These are phyloP conservation scores for Planococcus citri DNA, from an alignment of 1,140 invertebrate genomes.

Conservation along the genomic window DNA sequence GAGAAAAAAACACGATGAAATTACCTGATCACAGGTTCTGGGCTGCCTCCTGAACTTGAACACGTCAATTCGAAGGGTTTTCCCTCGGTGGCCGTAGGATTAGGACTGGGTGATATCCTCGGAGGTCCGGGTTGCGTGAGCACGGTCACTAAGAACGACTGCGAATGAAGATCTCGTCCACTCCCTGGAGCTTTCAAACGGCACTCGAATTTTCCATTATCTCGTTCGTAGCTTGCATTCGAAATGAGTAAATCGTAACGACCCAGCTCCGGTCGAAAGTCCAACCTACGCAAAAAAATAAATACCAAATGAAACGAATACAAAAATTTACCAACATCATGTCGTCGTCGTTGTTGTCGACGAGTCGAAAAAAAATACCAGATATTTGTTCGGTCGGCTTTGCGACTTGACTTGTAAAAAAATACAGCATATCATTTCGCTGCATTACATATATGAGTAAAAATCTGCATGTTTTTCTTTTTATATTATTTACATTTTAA, in stretches of 20 bases:
- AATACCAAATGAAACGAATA: background rate
- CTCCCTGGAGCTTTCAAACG: slow-evolving; percentile 70
- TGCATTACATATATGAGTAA: too few species aligned
- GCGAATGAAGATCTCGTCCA: slow-evolving; percentile 66
- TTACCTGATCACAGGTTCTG: slow-evolving; percentile 68
- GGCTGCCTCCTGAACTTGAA: slow-evolving; percentile 72
- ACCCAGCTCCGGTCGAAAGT: slow-evolving; percentile 60
- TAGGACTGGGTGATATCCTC: slow-evolving; percentile 51
- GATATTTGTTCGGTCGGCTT: background rate
- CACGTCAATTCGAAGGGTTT: slow-evolving; percentile 63
- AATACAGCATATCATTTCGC: too few species aligned
- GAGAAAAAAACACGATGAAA: slow-evolving; percentile 29
- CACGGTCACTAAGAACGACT: slow-evolving; percentile 70
- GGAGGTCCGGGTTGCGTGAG: slow-evolving; percentile 69
- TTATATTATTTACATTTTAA: too few species aligned
- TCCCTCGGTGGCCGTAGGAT: slow-evolving; percentile 63
- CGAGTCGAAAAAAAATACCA: too few species aligned
- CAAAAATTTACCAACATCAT: background rate
- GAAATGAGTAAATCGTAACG: slow-evolving; percentile 76
- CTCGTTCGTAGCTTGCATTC: slow-evolving; percentile 73
- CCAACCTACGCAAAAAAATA: slow-evolving; percentile 42
- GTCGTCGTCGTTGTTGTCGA: too few species aligned
- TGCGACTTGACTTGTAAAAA: too few species aligned
- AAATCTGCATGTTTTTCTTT: too few species aligned
- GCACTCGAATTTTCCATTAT: slow-evolving; percentile 86